phyloP scores from a whole-genome alignment of 2,113 vertebrate species.

The Glareola pratincola region DNA sequence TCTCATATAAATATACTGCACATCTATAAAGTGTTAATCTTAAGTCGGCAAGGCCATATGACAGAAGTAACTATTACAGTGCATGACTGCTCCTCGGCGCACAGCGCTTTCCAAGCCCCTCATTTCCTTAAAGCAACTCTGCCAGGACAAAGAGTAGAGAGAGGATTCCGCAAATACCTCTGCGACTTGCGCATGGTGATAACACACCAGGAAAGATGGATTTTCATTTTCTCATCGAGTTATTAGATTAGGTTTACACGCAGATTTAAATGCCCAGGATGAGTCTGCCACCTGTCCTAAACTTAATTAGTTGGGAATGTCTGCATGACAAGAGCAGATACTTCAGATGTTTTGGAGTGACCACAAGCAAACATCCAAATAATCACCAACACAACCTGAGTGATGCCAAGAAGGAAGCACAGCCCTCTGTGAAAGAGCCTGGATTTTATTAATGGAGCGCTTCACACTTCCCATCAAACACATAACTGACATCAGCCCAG shows the following conservation, averaged over 20 bases:
- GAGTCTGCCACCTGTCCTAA: conserved; percentile 49
- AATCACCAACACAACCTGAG: conserved; percentile 18
- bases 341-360: conserved; percentile 21
- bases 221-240: conserved; percentile 53
- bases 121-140: conserved; percentile 25
- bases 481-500: neutral
- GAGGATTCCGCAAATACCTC: neutral
- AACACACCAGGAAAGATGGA: neutral
- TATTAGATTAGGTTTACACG: conserved; percentile 25
- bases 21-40: conserved; percentile 42
- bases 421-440: neutral
- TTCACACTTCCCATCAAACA: neutral
- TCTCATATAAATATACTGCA: neutral
- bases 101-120: neutral
- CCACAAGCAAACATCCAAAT: conserved; percentile 38
- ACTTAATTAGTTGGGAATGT: conserved; percentile 45
- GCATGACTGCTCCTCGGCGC: neutral
- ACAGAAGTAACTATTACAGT: conserved; percentile 11
- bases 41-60: neutral
- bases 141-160: neutral
- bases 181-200: neutral
- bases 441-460: conserved; percentile 23
- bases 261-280: conserved; percentile 34
- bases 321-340: conserved; percentile 12
- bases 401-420: neutral